phyloP scores from a whole-genome alignment of 2,113 vertebrate genomes.

The Symphodus melops region DNA sequence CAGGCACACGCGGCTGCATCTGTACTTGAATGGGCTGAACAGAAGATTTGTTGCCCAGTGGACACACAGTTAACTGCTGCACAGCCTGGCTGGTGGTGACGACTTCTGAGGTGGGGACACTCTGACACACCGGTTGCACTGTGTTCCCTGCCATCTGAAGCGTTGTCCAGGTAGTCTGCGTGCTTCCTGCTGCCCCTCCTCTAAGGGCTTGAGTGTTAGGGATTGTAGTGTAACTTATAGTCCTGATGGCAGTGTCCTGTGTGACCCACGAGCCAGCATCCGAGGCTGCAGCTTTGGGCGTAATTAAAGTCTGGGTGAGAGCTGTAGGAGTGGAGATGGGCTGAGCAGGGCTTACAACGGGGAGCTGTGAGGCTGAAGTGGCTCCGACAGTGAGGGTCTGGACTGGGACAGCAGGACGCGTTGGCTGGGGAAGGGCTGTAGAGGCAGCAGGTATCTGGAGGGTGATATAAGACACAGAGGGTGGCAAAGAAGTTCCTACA shows the following conservation, averaged over 20 bases:
- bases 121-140: conserved; percentile 93
- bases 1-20: conserved; percentile 81
- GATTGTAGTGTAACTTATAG: conserved; percentile 70
- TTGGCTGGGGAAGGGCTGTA: conserved; percentile 67
- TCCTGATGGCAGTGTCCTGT: conserved; percentile 55
- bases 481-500: conserved; percentile 66
- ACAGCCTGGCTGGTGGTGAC: conserved; percentile 63
- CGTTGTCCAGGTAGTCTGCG: conserved; percentile 98
- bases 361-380: conserved; percentile 56
- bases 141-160: conserved; percentile 95
- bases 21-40: conserved; percentile 84
- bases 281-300: conserved; percentile 38
- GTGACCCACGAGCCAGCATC: conserved; percentile 50
- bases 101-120: conserved; percentile 71
- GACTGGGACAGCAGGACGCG: conserved; percentile 59
- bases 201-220: conserved; percentile 69
- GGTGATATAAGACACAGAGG: conserved; percentile 82
- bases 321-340: conserved; percentile 43
- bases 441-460: conserved; percentile 79
- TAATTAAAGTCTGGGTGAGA: conserved; percentile 39
- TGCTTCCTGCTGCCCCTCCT: conserved; percentile 84
- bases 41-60: conserved; percentile 81
- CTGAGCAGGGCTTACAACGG: conserved; percentile 26
- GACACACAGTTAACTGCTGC: conserved; percentile 80
- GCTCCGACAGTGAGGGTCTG: conserved; percentile 59